Evolutionary conservation across 2,888 invertebrate species (phyloP).

Genomic region (Drosophila emarginata): DNA sequence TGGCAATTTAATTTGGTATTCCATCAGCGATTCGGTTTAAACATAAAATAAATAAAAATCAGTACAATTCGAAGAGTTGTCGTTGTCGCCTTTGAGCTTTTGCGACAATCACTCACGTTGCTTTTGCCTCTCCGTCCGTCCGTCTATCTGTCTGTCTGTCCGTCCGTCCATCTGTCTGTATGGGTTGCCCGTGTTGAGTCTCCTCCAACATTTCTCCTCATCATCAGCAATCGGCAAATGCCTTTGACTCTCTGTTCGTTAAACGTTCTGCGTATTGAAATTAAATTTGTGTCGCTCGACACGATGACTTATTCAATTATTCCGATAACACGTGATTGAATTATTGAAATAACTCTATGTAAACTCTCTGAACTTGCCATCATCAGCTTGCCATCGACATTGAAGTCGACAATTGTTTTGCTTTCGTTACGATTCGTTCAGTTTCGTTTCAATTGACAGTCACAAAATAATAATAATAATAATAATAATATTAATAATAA

Average conservation of each 20-base stretch:
- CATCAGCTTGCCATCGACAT: constrained; percentile 5
- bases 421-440: neutral
- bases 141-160: neutral
- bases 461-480: too few relatives aligned
- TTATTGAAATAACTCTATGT: constrained; percentile 61
- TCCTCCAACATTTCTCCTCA: neutral
- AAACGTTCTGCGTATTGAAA: constrained; percentile 74
- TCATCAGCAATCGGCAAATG: constrained; percentile 57
- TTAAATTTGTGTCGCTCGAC: constrained; percentile 75
- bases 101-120: constrained; percentile 76
- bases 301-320: constrained; percentile 76
- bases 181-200: neutral
- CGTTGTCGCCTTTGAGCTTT: constrained; percentile 73
- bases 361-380: neutral
- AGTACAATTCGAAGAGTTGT: constrained; percentile 74
- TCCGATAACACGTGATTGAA: constrained; percentile 75
- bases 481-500: too few relatives aligned
- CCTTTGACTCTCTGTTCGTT: constrained; percentile 58
- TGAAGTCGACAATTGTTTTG: constrained; percentile 9
- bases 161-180: constrained; percentile 22
- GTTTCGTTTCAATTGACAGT: neutral
- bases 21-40: constrained; percentile 76
- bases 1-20: constrained; percentile 71
- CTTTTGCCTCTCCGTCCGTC: constrained; percentile 31
- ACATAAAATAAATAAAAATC: constrained; percentile 80